phyloP scores from a whole-genome alignment of 1,140 invertebrate species.

The Nasonia longicornis region DNA sequence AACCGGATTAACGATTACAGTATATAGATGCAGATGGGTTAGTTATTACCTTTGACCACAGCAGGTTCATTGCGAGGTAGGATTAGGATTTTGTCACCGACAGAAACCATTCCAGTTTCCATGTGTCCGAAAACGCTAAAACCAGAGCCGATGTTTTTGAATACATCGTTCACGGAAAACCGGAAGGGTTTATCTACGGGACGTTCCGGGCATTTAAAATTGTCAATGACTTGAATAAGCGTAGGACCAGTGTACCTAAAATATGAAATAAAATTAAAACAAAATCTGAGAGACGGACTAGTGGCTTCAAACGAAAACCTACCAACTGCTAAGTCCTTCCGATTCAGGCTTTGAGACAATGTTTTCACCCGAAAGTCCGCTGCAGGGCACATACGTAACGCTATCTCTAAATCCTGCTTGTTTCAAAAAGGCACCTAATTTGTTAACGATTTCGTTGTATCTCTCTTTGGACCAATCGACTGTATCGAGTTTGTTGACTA shows the following conservation, averaged over 20 bases:
- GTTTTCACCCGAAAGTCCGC: slow-evolving; percentile 95
- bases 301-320: slow-evolving; percentile 15
- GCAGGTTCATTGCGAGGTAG: slow-evolving; percentile 87
- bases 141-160: slow-evolving; percentile 89
- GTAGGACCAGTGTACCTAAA: slow-evolving; percentile 65
- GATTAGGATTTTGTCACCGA: slow-evolving; percentile 89
- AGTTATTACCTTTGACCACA: slow-evolving; percentile 76
- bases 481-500: slow-evolving; percentile 95
- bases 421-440: slow-evolving; percentile 90
- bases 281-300: background rate
- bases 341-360: slow-evolving; percentile 79
- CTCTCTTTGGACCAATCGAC: slow-evolving; percentile 96
- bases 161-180: slow-evolving; percentile 94
- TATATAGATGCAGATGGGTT: background rate
- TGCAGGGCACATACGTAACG: slow-evolving; percentile 93
- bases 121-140: slow-evolving; percentile 91
- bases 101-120: slow-evolving; percentile 89
- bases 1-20: slow-evolving; percentile 24
- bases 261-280: slow-evolving; percentile 12
- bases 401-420: slow-evolving; percentile 94
- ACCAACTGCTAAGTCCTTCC: slow-evolving; percentile 72
- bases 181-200: slow-evolving; percentile 91
- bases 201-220: slow-evolving; percentile 85
- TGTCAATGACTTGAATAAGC: slow-evolving; percentile 71
- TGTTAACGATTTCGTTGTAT: slow-evolving; percentile 87